phyloP scores from a whole-genome alignment of 2,113 vertebrate genomes.

The Steatornis caripensis region DNA sequence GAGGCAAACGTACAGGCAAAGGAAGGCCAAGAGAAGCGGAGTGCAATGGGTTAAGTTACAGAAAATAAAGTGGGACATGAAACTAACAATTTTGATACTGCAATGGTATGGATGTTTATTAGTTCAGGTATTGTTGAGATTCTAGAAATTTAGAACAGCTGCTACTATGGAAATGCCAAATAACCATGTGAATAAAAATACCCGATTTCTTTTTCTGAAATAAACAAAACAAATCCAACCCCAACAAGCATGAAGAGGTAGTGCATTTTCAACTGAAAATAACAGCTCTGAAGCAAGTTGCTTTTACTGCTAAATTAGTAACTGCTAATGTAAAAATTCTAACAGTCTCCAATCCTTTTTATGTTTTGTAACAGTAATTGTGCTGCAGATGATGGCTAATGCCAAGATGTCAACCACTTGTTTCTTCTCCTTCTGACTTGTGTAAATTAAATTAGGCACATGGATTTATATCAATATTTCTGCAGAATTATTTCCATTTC shows the following conservation, averaged over 20 bases:
- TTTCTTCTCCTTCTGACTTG: neutral
- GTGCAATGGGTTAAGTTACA: accelerated
- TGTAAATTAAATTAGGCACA: neutral
- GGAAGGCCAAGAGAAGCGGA: neutral
- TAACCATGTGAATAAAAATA: neutral
- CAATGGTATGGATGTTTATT: neutral
- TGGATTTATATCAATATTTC: neutral
- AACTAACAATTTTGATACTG: neutral
- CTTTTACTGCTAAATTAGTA: neutral
- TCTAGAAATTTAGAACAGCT: neutral
- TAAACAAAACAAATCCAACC: neutral
- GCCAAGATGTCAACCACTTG: neutral
- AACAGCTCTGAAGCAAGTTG: neutral
- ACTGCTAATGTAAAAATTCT: neutral
- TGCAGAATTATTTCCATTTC: neutral
- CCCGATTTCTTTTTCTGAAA: neutral
- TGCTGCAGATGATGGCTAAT: neutral
- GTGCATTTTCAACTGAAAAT: neutral
- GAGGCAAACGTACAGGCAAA: neutral
- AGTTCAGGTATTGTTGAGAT: neutral
- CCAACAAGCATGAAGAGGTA: neutral
- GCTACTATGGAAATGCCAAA: neutral
- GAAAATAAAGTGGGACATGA: neutral
- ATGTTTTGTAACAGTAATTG: neutral
- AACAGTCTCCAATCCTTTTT: neutral